Conservation (phyloP, 2,113 vertebrate genomes). For the Eudyptes chrysolophus region DNA sequence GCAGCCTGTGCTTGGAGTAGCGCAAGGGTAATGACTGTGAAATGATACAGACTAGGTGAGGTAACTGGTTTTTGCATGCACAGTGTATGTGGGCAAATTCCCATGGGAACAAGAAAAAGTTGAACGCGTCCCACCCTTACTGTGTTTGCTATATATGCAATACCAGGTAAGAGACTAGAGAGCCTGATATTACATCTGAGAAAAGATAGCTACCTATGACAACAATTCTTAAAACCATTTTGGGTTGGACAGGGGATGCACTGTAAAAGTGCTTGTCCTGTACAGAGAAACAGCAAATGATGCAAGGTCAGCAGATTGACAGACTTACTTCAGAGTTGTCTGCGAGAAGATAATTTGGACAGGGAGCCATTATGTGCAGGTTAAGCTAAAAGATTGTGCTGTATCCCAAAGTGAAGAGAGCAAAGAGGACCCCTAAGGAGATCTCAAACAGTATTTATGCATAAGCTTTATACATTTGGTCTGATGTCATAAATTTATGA, state of each 20-base stretch:
- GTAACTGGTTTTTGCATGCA: neutral
- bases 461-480: neutral
- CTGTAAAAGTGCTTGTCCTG: neutral
- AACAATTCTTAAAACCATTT: neutral
- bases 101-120: neutral
- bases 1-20: neutral
- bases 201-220: neutral
- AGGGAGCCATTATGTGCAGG: neutral
- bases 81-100: neutral
- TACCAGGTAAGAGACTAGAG: neutral
- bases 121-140: rapidly evolving
- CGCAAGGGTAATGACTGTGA: neutral
- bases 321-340: neutral
- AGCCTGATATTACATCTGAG: neutral
- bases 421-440: neutral
- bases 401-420: neutral
- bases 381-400: neutral
- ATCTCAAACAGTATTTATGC: neutral
- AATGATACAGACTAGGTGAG: neutral
- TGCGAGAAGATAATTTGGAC: neutral
- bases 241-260: neutral
- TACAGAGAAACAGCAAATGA: neutral
- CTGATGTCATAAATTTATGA: neutral
- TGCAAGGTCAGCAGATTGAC: neutral
- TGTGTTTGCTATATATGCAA: neutral